These are phyloP conservation scores for Pseudococcus longispinus DNA, from an alignment of 2,888 invertebrate genomes.

Conservation along the genomic window DNA sequence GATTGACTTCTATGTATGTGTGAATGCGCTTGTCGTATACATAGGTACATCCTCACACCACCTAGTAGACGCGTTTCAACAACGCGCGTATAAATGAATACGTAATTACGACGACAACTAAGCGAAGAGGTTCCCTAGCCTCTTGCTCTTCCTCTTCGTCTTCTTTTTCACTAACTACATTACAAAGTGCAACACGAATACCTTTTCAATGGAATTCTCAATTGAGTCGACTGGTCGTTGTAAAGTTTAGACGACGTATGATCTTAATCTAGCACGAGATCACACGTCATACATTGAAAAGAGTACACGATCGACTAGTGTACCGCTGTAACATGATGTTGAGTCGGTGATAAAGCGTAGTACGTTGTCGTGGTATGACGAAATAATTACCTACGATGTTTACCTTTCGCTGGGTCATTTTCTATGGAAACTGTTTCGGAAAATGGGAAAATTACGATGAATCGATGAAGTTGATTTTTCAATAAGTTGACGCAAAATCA, in stretches of 20 bases:
- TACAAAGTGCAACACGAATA: conserved; percentile 26
- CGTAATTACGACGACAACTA: neutral
- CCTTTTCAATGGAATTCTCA: neutral
- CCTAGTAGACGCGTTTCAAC: neutral
- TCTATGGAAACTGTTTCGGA: too few relatives aligned
- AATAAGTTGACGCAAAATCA: too few relatives aligned
- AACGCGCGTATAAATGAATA: neutral
- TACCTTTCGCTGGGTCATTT: too few relatives aligned
- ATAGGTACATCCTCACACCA: neutral
- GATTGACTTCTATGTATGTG: neutral
- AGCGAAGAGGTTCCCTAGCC: neutral
- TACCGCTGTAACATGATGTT: neutral
- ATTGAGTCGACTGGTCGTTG: neutral
- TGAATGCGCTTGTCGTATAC: neutral
- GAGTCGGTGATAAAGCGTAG: neutral
- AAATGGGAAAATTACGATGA: too few relatives aligned
- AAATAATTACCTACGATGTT: neutral
- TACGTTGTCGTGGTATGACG: neutral
- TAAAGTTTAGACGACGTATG: neutral
- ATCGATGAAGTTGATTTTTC: too few relatives aligned
- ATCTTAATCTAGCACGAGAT: neutral
- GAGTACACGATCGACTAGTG: neutral
- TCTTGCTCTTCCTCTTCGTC: neutral
- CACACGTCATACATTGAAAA: neutral
- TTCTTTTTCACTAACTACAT: neutral